Evolutionary conservation across 2,113 vertebrate species (phyloP), one percentile per base, ranked within the genome.

Genomic region (Gambusia holbrooki): DNA sequence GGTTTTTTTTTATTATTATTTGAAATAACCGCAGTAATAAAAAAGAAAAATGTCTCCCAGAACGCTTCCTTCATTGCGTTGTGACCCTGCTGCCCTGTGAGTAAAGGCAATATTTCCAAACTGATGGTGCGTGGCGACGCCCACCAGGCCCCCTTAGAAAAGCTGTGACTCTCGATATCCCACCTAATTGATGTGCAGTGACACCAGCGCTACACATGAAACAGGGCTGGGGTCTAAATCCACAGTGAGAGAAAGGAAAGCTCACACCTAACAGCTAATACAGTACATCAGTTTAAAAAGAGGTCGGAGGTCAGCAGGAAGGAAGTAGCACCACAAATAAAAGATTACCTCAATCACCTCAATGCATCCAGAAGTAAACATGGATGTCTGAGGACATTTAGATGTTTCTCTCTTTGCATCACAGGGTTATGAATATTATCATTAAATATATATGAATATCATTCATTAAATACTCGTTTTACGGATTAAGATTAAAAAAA

Each of bases 41-140:
- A 87, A 86, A 72, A 80, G 83, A 90, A 71, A 75, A 81, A 85
- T 75, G 64, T 82, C 70, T 64, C 83, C 76, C 74, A 68, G 22
- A 51, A 75, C 5, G 40, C 74, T 70, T 63, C 45, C 82, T 84
- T 85, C 88, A 85, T 79, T 70, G 80, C 77, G 76, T 33, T 40
- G 28, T 82, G 79, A 86, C 86, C 86, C 73, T 27, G 25, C 15
- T 27, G 79, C 76, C 82, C 81, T 19, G 75, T 73, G 85, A 90
- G 87, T 5, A 85, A 73, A 87, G 74, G 84, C 86, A 79, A 75
- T 87, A 88, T 86, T 84, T 91, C 81, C 82, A 69, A 45, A 76
- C 73, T 74, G 82, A 85, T 76, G 85, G 71, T 60, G 82, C 62
- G 62, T 25, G 70, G 64, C 4, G 84, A 87, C 79, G 72, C 79